Percentiles rank a stretch among this genome's conserved stretches.
Evolutionary conservation across 1,140 invertebrate species (phyloP).

Genomic region (Drosophila lacertosa): DNA sequence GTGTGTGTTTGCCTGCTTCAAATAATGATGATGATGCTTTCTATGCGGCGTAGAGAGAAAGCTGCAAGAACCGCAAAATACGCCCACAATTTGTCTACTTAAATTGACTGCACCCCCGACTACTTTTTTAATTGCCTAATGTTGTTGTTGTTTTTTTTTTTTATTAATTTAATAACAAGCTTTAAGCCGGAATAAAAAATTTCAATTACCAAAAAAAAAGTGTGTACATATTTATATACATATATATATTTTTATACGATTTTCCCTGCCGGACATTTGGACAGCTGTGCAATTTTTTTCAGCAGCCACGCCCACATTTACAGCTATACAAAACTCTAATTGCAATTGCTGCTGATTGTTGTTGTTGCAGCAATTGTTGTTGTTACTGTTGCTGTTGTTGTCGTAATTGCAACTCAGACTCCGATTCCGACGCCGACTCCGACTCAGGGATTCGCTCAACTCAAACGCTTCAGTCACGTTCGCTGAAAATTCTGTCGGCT

Average conservation of each 20-base stretch:
- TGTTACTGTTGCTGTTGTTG: constrained; percentile 41
- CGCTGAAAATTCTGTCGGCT: constrained; percentile 49
- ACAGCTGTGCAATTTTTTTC: constrained; percentile 61
- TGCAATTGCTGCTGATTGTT: constrained; percentile 33
- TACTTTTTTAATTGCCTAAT: constrained; percentile 38
- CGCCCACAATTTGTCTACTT: constrained; percentile 29
- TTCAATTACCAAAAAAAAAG: constrained; percentile 57
- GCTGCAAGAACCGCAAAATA: constrained; percentile 25
- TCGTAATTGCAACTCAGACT: constrained; percentile 52
- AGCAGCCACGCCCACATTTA: constrained; percentile 52
- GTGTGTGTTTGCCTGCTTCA: constrained; percentile 11
- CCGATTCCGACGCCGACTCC: too few species aligned
- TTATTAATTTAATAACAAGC: constrained; percentile 32
- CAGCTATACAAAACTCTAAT: constrained; percentile 47
- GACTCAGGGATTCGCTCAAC: not conserved
- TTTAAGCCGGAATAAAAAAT: constrained; percentile 40
- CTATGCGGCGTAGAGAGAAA: constrained; percentile 31
- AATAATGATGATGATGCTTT: constrained; percentile 52
- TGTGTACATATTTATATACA: not conserved
- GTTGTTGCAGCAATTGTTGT: constrained; percentile 11
- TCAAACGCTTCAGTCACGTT: constrained; percentile 53
- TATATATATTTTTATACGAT: not conserved
- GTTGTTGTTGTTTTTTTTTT: constrained; percentile 37
- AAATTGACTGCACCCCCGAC: constrained; percentile 29
- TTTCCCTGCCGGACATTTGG: constrained; percentile 31